Evolutionary conservation across 1,140 invertebrate genomes (phyloP), one percentile per base, ranked within the genome.

Genomic region (Anoplophora glabripennis): DNA sequence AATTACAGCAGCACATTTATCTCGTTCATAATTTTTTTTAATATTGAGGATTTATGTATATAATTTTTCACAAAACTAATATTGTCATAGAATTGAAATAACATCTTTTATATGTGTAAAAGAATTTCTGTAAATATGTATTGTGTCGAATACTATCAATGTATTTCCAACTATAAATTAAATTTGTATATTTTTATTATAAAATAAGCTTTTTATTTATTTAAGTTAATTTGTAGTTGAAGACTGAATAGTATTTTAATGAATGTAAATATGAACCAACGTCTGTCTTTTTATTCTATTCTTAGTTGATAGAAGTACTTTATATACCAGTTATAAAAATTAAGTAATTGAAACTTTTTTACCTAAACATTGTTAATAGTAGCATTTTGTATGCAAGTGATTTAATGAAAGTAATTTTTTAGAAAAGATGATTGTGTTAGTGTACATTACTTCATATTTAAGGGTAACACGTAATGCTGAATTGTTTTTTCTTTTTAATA

Each of bases 161-260:
- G n/a, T 17, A 41, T 41, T 41, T 41, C 38, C 38, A 41, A 41
- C 38, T 41, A 41, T 41, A 41, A 41, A 41, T 41, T 41, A 41
- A 12, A 12, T 41, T 40, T 40, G 14, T 42, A 53, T 18, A 41
- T 41, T 53, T 53, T 36, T 40, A 8, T 49, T 28, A 28, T 28
- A 28, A 28, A 28, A 28, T 28, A 28, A 28, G 21, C n/a, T 12
- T 53, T 40, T 53, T 36, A 51, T 51, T 51, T 51, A 51, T 51
- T 51, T 51, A 51, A 37, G 48, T 57, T 35, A 40, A 57, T 57
- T 44, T 58, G 47, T 59, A 60, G 58, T 55, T 55, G 42, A 60
- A 60, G 58, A 60, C 58, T 60, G 58, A 60, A 44, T 59, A 59
- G 57, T 33, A 59, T 53, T 59, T 59, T 45, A 45, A 40, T 53